These are phyloP conservation scores for Taeniopygia guttata DNA, from an alignment of 2,797 vertebrate genomes.

Conservation along the genomic window DNA sequence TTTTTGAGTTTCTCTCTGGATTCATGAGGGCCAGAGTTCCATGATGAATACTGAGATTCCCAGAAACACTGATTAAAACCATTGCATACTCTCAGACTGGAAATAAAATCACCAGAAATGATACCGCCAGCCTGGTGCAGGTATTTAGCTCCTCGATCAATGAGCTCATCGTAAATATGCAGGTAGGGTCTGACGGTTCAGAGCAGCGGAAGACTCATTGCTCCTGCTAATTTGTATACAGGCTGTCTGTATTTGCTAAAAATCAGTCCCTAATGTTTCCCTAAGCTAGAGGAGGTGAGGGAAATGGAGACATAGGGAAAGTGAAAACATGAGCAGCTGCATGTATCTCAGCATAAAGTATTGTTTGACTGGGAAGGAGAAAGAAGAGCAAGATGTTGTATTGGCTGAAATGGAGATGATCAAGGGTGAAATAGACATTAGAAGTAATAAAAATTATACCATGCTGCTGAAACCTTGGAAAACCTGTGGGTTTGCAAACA, in stretches of 20 bases:
- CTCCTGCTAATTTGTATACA: not conserved
- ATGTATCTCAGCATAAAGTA: not conserved
- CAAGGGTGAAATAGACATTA: not conserved
- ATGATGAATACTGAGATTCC: not conserved
- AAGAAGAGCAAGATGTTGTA: not conserved
- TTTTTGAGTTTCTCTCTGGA: not conserved
- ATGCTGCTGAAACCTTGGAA: not conserved
- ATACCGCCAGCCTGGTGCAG: not conserved
- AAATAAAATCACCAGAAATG: not conserved
- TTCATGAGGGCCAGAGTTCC: not conserved
- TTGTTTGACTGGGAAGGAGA: not conserved
- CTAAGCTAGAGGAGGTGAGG: not conserved
- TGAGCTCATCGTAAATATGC: not conserved
- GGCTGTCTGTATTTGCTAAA: not conserved
- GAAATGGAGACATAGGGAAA: not conserved
- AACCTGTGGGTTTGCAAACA: not conserved
- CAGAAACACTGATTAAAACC: not conserved
- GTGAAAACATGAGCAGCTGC: not conserved
- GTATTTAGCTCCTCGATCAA: not conserved
- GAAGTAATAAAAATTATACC: not conserved
- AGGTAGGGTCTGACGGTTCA: not conserved
- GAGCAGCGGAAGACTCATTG: not conserved
- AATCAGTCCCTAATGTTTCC: not conserved
- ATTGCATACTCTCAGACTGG: not conserved
- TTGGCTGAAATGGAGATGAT: not conserved